Evolutionary conservation across 2,888 invertebrate species (phyloP).

Genomic region (Tipula helvola): DNA sequence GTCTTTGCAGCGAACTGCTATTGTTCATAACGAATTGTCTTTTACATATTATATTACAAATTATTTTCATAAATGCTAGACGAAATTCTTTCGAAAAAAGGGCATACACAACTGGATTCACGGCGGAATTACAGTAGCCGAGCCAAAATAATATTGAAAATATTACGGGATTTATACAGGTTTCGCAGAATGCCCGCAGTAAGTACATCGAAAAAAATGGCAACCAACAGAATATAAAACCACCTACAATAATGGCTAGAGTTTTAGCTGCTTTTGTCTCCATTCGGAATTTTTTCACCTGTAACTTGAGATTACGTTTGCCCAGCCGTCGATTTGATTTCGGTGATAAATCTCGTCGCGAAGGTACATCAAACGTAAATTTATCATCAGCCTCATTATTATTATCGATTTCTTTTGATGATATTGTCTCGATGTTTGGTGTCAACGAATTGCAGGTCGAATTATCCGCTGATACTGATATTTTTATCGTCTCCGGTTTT

Average conservation of each 20-base stretch:
- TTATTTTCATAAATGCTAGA: constrained; percentile 85
- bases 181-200: constrained; percentile 73
- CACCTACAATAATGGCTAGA: constrained; percentile 91
- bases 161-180: constrained; percentile 71
- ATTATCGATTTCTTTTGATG: neutral
- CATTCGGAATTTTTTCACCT: constrained; percentile 84
- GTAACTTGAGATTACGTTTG: constrained; percentile 76
- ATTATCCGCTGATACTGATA: constrained; percentile 65
- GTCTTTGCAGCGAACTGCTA: constrained; percentile 12
- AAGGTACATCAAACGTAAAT: neutral
- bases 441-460: constrained; percentile 51
- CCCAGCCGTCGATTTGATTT: constrained; percentile 48
- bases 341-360: neutral
- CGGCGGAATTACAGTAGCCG: constrained; percentile 93
- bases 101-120: constrained; percentile 91
- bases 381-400: neutral
- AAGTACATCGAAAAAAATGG: constrained; percentile 95
- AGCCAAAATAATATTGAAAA: constrained; percentile 94
- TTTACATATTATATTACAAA: constrained; percentile 70
- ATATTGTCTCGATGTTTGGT: constrained; percentile 23
- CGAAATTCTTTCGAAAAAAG: constrained; percentile 90
- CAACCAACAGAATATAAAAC: constrained; percentile 93
- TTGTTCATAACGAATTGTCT: constrained; percentile 20
- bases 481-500: constrained; percentile 55
- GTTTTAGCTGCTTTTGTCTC: constrained; percentile 97